Conservation (phyloP, 1,140 invertebrate species). For the Achroia grisella region DNA sequence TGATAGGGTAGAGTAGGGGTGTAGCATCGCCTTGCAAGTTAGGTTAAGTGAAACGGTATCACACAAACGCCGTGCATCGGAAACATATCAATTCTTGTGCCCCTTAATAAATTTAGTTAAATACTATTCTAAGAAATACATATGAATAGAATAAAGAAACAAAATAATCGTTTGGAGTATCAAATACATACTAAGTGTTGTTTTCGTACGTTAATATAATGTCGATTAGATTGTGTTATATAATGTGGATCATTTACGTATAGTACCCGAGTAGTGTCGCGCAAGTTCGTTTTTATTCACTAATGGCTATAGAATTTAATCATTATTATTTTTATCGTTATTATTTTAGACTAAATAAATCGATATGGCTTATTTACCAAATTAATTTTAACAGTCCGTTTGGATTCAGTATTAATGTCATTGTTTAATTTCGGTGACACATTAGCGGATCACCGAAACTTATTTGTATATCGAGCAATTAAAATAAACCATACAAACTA, state of each 20-base stretch:
- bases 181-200: conserved; percentile 66
- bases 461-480: conserved; percentile 72
- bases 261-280: conserved; percentile 60
- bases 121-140: conserved; percentile 70
- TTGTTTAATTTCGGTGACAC: conserved; percentile 41
- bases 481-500: conserved; percentile 67
- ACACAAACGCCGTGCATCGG: conserved; percentile 74
- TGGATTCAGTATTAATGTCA: conserved; percentile 68
- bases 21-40: conserved; percentile 72
- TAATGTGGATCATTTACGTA: conserved; percentile 31
- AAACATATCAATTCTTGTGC: conserved; percentile 76
- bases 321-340: conserved; percentile 59
- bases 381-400: conserved; percentile 60
- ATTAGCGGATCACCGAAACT: conserved; percentile 49
- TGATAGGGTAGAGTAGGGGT: conserved; percentile 70
- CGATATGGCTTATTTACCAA: conserved; percentile 67
- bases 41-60: conserved; percentile 70
- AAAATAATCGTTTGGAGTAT: conserved; percentile 68
- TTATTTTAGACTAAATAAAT: conserved; percentile 46
- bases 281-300: conserved; percentile 42
- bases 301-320: conserved; percentile 41
- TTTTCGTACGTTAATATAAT: conserved; percentile 52
- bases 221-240: conserved; percentile 44
- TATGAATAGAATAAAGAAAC: conserved; percentile 68
- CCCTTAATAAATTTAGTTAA: conserved; percentile 73